These are phyloP conservation scores for Morus bassanus DNA, from an alignment of 2,797 vertebrate species.

Conservation along the genomic window DNA sequence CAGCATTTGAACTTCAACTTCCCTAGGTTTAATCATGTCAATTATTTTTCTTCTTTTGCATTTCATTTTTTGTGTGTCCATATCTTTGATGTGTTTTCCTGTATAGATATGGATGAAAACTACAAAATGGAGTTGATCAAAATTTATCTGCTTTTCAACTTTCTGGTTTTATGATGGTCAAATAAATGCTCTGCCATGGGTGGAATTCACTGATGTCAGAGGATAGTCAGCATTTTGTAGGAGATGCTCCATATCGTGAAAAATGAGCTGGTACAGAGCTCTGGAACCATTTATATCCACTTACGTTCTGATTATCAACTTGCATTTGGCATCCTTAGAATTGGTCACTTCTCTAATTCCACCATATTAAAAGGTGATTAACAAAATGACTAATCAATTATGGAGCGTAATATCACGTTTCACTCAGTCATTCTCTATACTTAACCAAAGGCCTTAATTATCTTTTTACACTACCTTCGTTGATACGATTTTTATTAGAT, in stretches of 20 bases:
- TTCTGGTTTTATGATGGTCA: background rate
- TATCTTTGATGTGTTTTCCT: background rate
- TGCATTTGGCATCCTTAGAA: background rate
- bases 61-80: background rate
- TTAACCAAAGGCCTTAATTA: background rate
- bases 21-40: background rate
- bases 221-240: background rate
- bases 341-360: background rate
- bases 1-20: background rate
- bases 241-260: background rate
- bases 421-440: background rate
- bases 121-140: background rate
- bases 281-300: background rate
- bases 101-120: background rate
- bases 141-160: background rate
- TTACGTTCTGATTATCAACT: background rate
- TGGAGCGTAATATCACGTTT: background rate
- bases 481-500: background rate
- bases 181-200: background rate
- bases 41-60: background rate
- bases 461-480: background rate
- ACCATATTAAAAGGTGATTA: background rate
- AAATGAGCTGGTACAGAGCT: background rate
- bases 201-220: background rate
- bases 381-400: background rate